phyloP scores from a whole-genome alignment of 2,113 vertebrate species.

The Asarcornis scutulata region DNA sequence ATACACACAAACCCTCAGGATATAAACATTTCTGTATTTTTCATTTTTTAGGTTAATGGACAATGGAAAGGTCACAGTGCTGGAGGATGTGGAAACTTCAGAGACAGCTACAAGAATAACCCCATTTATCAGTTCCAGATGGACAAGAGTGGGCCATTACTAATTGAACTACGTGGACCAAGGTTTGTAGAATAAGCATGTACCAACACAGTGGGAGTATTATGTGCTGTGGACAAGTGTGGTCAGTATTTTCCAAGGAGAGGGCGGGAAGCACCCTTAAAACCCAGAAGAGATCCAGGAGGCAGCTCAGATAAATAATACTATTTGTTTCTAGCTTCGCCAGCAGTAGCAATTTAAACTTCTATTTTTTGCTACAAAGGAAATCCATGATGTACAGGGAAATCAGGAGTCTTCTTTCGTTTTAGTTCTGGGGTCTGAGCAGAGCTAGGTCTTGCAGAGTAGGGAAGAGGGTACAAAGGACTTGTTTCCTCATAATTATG shows the following conservation, averaged over 20 bases:
- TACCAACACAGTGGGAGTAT: not conserved
- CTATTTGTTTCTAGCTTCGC: not conserved
- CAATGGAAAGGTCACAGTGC: conserved; percentile 94
- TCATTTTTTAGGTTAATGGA: conserved; percentile 86
- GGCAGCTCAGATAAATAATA: not conserved
- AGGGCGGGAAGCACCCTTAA: not conserved
- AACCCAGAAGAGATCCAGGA: not conserved
- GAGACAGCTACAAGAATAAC: conserved; percentile 93
- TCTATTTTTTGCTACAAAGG: not conserved
- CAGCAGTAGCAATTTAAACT: not conserved
- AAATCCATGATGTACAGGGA: not conserved
- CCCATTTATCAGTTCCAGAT: conserved; percentile 93
- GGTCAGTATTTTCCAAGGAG: not conserved
- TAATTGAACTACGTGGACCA: conserved; percentile 94
- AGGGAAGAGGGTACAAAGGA: not conserved
- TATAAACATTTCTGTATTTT: not conserved
- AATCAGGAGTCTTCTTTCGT: not conserved
- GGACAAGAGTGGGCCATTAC: conserved; percentile 89
- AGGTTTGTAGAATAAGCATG: conserved; percentile 80
- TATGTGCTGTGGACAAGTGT: not conserved
- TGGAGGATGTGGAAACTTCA: conserved; percentile 96
- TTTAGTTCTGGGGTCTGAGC: not conserved
- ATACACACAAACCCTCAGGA: not conserved
- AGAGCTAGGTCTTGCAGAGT: not conserved
- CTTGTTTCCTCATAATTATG: not conserved